phyloP scores from a whole-genome alignment of 2,113 vertebrate species.

The Xenus cinereus region DNA sequence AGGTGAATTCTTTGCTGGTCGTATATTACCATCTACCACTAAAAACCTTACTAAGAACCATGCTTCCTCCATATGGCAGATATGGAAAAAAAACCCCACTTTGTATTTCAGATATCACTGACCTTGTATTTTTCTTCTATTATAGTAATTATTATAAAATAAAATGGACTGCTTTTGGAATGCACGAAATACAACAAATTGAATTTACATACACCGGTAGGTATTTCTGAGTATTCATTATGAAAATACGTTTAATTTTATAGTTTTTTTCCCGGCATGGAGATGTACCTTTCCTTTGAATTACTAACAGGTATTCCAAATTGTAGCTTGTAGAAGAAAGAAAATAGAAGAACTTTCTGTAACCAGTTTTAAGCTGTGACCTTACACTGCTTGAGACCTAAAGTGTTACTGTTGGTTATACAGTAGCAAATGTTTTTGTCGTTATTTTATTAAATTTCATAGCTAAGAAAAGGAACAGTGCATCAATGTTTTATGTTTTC shows the following conservation, averaged over 20 bases:
- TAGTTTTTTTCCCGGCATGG: not conserved
- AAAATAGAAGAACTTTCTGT: not conserved
- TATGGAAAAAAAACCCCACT: fast-evolving
- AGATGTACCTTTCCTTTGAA: not conserved
- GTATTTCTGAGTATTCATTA: not conserved
- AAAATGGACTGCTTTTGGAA: not conserved
- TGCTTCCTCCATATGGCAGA: not conserved
- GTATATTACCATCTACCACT: not conserved
- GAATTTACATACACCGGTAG: not conserved
- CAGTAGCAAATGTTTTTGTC: constrained; percentile 35
- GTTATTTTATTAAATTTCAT: constrained; percentile 42
- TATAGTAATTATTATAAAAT: not conserved
- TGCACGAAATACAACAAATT: not conserved
- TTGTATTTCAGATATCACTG: not conserved
- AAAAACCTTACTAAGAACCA: not conserved
- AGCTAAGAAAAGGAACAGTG: not conserved
- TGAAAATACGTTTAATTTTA: not conserved
- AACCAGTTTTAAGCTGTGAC: not conserved
- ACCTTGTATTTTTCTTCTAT: not conserved
- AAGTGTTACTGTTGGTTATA: not conserved
- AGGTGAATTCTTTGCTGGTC: not conserved
- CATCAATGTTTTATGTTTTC: not conserved
- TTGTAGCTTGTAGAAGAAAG: not conserved
- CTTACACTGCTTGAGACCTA: not conserved
- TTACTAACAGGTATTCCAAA: not conserved